Conservation (phyloP, 1,140 invertebrate genomes). For the Drosophila oshimai region DNA sequence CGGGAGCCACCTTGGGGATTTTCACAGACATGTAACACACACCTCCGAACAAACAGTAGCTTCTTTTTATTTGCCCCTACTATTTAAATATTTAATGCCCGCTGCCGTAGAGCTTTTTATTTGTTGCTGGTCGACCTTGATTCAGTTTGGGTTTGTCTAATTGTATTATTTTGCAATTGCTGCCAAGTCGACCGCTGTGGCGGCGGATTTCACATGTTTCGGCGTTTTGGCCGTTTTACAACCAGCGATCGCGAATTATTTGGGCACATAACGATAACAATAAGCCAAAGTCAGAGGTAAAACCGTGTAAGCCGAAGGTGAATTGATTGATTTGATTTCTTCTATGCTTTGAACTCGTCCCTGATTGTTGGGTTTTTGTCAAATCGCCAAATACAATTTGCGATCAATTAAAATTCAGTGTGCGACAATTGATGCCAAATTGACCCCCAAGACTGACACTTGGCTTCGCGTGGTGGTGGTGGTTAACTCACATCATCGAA, state of each 20-base stretch:
- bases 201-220: slow-evolving; percentile 46
- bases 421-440: slow-evolving; percentile 35
- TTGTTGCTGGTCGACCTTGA: slow-evolving; percentile 32
- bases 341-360: slow-evolving; percentile 3
- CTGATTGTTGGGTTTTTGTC: slow-evolving; percentile 22
- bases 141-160: slow-evolving; percentile 56
- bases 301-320: slow-evolving; percentile 6
- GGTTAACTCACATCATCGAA: slow-evolving; percentile 77
- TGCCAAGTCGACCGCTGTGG: slow-evolving; percentile 33
- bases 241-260: slow-evolving; percentile 36
- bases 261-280: slow-evolving; percentile 27
- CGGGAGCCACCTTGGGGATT: slow-evolving; percentile 22
- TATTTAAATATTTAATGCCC: slow-evolving; percentile 28
- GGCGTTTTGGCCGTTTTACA: slow-evolving; percentile 50
- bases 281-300: not conserved
- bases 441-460: slow-evolving; percentile 11
- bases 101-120: slow-evolving; percentile 10
- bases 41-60: slow-evolving; percentile 12
- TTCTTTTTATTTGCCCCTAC: slow-evolving; percentile 19
- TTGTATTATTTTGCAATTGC: slow-evolving; percentile 71
- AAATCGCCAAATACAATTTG: slow-evolving; percentile 43
- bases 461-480: not conserved
- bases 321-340: not conserved
- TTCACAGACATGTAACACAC: slow-evolving; percentile 4
- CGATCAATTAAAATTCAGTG: slow-evolving; percentile 43